Conservation (phyloP, 2,888 invertebrate species). For the Brenthis ino region DNA sequence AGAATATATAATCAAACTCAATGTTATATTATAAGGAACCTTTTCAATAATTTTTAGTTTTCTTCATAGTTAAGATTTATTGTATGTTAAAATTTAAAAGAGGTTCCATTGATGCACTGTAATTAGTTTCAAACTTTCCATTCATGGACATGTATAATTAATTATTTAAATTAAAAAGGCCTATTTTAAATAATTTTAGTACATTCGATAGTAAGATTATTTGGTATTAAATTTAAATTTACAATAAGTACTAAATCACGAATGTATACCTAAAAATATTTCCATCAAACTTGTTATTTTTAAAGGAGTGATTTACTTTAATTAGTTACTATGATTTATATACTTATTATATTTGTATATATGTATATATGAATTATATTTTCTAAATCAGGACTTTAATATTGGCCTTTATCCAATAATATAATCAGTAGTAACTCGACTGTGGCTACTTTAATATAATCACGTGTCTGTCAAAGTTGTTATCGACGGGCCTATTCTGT, state of each 20-base stretch:
- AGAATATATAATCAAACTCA: constrained; percentile 33
- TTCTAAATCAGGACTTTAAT: neutral
- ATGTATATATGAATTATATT: too few relatives aligned
- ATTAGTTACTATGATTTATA: too few relatives aligned
- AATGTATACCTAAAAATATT: too few relatives aligned
- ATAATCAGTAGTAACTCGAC: constrained; percentile 11
- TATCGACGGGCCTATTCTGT: constrained; percentile 23
- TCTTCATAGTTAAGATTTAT: neutral
- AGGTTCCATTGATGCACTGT: too few relatives aligned
- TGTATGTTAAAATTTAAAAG: neutral
- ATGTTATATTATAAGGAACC: constrained; percentile 15
- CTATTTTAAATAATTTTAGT: constrained; percentile 1
- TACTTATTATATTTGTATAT: too few relatives aligned
- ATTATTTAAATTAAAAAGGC: neutral
- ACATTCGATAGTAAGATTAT: neutral
- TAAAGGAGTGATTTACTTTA: too few relatives aligned
- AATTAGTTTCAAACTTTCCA: neutral
- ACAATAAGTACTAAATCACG: neutral
- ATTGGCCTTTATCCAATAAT: neutral
- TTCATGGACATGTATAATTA: neutral
- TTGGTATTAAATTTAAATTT: neutral
- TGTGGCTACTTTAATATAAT: constrained; percentile 20
- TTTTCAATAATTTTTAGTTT: neutral
- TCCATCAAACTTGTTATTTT: too few relatives aligned
- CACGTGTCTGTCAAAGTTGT: constrained; percentile 6